Evolutionary conservation across 2,888 invertebrate genomes (phyloP).

Genomic region (Pseudococcus jackbeardsleyi): DNA sequence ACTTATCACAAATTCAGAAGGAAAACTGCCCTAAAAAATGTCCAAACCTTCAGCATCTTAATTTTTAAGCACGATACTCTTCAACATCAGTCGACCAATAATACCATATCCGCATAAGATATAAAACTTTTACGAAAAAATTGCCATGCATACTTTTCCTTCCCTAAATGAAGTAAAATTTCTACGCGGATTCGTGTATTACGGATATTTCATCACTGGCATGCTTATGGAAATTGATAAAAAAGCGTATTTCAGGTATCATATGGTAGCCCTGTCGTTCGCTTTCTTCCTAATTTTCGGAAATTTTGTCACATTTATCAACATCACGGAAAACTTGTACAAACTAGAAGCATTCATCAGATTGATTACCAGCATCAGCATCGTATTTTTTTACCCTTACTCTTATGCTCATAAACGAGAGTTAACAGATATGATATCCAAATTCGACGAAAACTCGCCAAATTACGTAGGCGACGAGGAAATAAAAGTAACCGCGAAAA

Average conservation of each 20-base stretch:
- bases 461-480: conserved; percentile 1
- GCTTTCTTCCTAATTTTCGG: neutral
- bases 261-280: neutral
- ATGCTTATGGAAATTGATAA: neutral
- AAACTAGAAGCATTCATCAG: neutral
- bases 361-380: neutral
- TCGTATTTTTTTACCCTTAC: neutral
- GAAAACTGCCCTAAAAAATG: too few species aligned
- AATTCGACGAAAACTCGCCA: neutral
- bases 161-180: neutral
- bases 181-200: neutral
- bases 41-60: too few species aligned
- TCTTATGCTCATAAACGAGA: neutral
- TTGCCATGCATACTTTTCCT: too few species aligned
- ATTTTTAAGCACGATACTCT: too few species aligned
- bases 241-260: neutral
- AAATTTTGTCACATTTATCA: neutral
- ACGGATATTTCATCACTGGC: neutral
- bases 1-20: too few species aligned
- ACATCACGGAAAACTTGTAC: neutral
- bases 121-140: too few species aligned
- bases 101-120: too few species aligned
- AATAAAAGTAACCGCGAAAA: neutral
- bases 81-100: too few species aligned
- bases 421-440: neutral